These are phyloP conservation scores for Meleagris gallopavo DNA, from an alignment of 2,113 vertebrate genomes.

Conservation along the genomic window DNA sequence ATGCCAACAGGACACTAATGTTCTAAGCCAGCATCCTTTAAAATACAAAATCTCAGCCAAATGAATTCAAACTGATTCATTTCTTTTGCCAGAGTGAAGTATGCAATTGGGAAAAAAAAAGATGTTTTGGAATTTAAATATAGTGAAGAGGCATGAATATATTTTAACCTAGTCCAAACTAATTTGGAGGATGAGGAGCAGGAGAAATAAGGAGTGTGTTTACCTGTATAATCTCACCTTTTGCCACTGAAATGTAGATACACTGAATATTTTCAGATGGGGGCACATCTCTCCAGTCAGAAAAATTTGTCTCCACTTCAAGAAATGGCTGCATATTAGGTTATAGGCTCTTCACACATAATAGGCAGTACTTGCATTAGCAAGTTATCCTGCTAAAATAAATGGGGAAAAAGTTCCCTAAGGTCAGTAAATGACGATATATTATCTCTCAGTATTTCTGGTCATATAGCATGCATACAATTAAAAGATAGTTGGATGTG, in stretches of 20 bases:
- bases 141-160: background rate
- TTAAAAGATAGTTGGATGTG: background rate
- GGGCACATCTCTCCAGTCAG: background rate
- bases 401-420: background rate
- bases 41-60: background rate
- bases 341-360: background rate
- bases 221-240: background rate
- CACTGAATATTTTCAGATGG: background rate
- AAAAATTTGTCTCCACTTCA: background rate
- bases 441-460: background rate
- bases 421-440: background rate
- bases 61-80: background rate
- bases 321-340: background rate
- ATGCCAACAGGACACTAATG: background rate
- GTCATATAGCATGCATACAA: background rate
- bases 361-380: background rate
- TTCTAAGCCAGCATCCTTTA: background rate
- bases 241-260: background rate
- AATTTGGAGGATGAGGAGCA: no score
- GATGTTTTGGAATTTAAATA: background rate
- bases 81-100: background rate
- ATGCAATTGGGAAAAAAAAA: fast-evolving
- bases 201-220: background rate
- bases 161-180: background rate
- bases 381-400: slow-evolving; percentile 6